A percentile compares a stretch with the other conserved stretches of the same genome.
These are phyloP conservation scores for Tretioscincus oriximinensis DNA, from an alignment of 2,113 vertebrate genomes.

Conservation along the genomic window DNA sequence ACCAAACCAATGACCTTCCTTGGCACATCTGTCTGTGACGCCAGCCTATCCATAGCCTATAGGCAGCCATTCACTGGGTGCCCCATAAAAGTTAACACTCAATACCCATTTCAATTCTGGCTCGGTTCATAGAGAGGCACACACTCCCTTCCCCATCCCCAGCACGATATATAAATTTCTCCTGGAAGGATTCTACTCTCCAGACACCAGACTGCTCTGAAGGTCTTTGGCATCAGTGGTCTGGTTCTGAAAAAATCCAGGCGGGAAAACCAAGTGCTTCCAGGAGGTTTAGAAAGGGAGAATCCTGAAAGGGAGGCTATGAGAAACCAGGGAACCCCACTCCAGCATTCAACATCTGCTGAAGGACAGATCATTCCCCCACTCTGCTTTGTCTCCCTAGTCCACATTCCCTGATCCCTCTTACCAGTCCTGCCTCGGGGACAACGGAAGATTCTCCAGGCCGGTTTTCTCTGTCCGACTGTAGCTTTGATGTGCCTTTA, in stretches of 20 bases:
- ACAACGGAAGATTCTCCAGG: slow-evolving; percentile 17
- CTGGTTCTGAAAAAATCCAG: no score
- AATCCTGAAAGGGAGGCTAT: not conserved
- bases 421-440: slow-evolving; percentile 37
- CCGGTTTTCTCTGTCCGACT: slow-evolving; percentile 9
- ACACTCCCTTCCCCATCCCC: no score
- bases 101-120: not conserved
- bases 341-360: not conserved
- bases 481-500: slow-evolving; percentile 46
- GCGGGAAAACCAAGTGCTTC: not conserved
- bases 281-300: not conserved
- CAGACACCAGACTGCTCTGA: not conserved
- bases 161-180: no score
- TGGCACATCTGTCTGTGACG: not conserved
- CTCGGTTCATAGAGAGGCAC: no score
- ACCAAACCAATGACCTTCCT: not conserved
- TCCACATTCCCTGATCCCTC: accelerated
- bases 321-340: no score
- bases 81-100: not conserved
- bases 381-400: not conserved
- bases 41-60: not conserved
- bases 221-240: no score
- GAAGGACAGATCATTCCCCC: not conserved
- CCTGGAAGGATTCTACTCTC: not conserved
- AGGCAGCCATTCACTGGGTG: no score